These are phyloP conservation scores for Disparrhopalites patrizii DNA, from an alignment of 2,888 invertebrate species.

Conservation along the genomic window DNA sequence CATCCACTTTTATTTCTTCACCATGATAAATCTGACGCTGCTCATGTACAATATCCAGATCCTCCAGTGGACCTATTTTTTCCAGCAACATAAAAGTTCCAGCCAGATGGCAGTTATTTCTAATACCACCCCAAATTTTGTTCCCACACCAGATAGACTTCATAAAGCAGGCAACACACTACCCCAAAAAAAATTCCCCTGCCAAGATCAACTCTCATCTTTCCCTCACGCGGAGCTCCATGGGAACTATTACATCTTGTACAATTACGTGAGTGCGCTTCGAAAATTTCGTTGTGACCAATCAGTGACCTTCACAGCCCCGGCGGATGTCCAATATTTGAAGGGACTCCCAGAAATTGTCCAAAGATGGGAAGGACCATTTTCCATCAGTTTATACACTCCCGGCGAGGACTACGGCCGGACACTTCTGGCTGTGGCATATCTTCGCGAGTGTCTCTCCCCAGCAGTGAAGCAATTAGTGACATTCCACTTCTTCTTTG, in stretches of 20 bases:
- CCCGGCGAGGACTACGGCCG: constrained; percentile 77
- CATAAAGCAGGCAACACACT: too few relatives aligned
- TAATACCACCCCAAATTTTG: too few relatives aligned
- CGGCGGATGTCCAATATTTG: constrained; percentile 85
- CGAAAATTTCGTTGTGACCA: constrained; percentile 69
- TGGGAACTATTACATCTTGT: constrained; percentile 81
- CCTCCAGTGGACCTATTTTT: too few relatives aligned
- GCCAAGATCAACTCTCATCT: too few relatives aligned
- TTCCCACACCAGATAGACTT: too few relatives aligned
- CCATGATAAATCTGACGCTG: too few relatives aligned
- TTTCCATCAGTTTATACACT: constrained; percentile 81
- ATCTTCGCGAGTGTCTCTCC: constrained; percentile 69
- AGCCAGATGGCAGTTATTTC: too few relatives aligned
- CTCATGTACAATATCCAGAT: too few relatives aligned
- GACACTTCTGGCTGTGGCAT: constrained; percentile 74
- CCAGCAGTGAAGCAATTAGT: constrained; percentile 71
- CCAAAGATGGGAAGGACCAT: constrained; percentile 81
- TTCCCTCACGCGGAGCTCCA: too few relatives aligned
- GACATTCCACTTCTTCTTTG: constrained; percentile 86
- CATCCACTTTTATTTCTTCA: too few relatives aligned
- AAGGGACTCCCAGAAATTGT: constrained; percentile 80
- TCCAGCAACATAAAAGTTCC: too few relatives aligned
- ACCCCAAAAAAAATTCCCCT: too few relatives aligned
- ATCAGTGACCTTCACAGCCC: constrained; percentile 87
- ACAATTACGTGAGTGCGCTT: constrained; percentile 75